Evolutionary conservation across 2,888 invertebrate species (phyloP), one percentile per base, ranked within the genome.

Genomic region (Hemicrepidius hirtus): DNA sequence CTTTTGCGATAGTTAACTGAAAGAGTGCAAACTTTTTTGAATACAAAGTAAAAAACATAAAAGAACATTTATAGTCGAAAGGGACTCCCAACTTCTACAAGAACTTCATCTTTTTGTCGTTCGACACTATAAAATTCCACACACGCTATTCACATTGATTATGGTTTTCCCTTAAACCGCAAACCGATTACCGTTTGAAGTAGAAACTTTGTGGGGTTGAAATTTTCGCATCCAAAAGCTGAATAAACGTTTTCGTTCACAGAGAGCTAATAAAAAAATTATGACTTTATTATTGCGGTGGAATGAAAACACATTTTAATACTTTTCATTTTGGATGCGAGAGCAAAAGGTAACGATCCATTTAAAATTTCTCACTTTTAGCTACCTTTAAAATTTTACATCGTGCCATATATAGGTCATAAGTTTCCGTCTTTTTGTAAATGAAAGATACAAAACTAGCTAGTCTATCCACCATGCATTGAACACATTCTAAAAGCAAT

Each of bases 401-500:
- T 9, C 5, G 44, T 44, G 9, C 5, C 44, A 3, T 41, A 13
- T 44, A 4, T 12, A 5, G 28, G 24, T 28, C n/a, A 32, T 53
- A 53, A 13, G 32, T 53, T 53, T 53, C 28, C 32, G 18, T 12
- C 13, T 18, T 18, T 35, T 28, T 57, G 7, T 9, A 20, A n/a
- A 3, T n/a, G 32, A 57, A 20, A 37, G 7, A 57, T 13, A 57
- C 18, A 57, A 13, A 57, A 57, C 57, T 37, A 57, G n/a, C 18
- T 10, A 57, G 1, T 18, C 37, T 16, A 57, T 16, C 16, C 37
- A 37, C 7, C 35, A 37, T 57, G 57, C 37, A 57, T 37, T 28
- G 57, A 35, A 13, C 57, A 37, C 37, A 37, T 57, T 4, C 57
- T 37, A 57, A 57, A 57, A 35, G 57, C 57, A 57, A 57, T 37